Evolutionary conservation across 2,888 invertebrate genomes (phyloP), one percentile per base, ranked within the genome.

Genomic region (Eupithecia insigniata): DNA sequence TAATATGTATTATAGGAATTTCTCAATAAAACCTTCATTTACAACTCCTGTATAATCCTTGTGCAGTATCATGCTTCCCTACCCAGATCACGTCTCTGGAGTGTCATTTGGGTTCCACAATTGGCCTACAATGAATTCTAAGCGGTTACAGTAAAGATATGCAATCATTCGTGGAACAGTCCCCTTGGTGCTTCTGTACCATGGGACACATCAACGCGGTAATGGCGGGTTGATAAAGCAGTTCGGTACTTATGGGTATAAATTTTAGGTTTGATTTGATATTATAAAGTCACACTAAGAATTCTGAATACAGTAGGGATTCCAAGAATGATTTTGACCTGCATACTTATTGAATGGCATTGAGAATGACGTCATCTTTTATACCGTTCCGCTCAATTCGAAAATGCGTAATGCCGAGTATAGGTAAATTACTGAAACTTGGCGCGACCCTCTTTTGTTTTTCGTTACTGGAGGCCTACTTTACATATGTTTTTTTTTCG

Each of bases 51-150:
- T 39, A 64, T 39, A 64, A 26, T 46, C 66, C n/a, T n/a, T 46
- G 32, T 46, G 30, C 46, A 65, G 18, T 62, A 36, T 22, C 36
- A 28, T 39, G 34, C 26, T 65, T 65, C 65, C 18, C 62, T 43
- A 39, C 14, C 64, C 64, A 64, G 10, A 36, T 36, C 64, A 64
- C 64, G 71, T 71, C 71, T 62, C 71, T 46, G 18, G 64, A 51
- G 71, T 18, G 39, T 36, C 70, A 74, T 78, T 76, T 36, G n/a
- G 34, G 61, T 78, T 80, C 79, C 80, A 81, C 76, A 78, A 81
- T 78, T 76, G 76, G 75, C 78, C 66, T 72, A 76, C 80, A 80
- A 82, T 81, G 84, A 84, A 84, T 84, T 83, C 81, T 79, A 80
- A 85, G 81, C 80, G 83, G 79, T 83, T 82, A 79, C 78, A 76